Conservation (phyloP, 2,113 vertebrate genomes). For the Varanus komodoensis region DNA sequence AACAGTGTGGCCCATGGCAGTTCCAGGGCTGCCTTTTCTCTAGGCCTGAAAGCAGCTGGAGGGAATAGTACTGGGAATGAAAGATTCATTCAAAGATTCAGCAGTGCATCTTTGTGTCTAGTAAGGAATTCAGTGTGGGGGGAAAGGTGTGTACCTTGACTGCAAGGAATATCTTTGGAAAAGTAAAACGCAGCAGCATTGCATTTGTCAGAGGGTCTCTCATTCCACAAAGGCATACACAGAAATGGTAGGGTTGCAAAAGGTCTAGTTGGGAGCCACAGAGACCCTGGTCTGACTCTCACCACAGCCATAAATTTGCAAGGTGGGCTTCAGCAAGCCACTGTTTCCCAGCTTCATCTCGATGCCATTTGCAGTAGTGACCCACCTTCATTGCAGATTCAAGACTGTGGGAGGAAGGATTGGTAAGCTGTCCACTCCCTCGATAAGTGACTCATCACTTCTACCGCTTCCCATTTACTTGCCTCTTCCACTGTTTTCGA, state of each 20-base stretch:
- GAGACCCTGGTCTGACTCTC: neutral
- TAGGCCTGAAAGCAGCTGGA: neutral
- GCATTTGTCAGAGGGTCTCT: neutral
- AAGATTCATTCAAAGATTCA: neutral
- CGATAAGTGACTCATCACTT: too few species aligned
- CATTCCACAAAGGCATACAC: neutral
- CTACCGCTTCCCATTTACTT: too few species aligned
- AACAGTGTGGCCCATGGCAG: neutral
- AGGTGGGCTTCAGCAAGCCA: too few species aligned
- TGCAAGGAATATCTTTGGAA: neutral
- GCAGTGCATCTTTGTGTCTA: neutral
- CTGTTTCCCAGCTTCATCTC: neutral
- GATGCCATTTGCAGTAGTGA: neutral
- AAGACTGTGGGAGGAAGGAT: too few species aligned
- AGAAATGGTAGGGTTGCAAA: too few species aligned
- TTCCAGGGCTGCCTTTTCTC: neutral
- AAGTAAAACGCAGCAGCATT: neutral
- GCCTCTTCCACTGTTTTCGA: too few species aligned
- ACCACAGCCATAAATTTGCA: neutral
- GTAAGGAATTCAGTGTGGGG: neutral
- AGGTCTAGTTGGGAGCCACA: neutral
- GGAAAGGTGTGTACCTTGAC: neutral
- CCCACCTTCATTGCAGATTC: too few species aligned
- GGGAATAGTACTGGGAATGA: neutral
- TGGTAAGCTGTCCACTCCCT: too few species aligned